phyloP scores from a whole-genome alignment of 1,140 invertebrate genomes.

The Cheumatopsyche charites region DNA sequence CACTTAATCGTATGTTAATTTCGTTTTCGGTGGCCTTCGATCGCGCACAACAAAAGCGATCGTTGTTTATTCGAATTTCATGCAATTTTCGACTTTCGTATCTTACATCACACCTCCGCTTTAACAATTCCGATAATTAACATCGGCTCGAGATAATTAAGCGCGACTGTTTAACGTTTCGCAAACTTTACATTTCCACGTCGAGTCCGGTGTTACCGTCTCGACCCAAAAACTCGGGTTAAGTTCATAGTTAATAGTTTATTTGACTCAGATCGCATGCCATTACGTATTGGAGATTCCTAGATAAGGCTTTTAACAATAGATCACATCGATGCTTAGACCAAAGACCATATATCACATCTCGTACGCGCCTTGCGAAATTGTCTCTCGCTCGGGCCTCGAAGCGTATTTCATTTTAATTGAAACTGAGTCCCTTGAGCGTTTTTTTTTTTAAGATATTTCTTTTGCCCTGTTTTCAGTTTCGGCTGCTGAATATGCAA shows the following conservation, averaged over 20 bases:
- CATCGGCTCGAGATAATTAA: neutral
- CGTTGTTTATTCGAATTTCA: neutral
- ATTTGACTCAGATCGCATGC: slow-evolving; percentile 16
- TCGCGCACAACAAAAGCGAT: too few species aligned
- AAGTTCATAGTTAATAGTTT: slow-evolving; percentile 22
- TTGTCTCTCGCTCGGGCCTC: neutral
- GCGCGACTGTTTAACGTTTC: slow-evolving; percentile 2
- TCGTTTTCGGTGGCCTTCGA: too few species aligned
- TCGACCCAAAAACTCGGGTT: slow-evolving; percentile 31
- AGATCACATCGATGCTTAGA: slow-evolving; percentile 34
- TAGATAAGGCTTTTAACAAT: slow-evolving; percentile 40
- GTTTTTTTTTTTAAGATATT: neutral
- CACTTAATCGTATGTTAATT: too few species aligned
- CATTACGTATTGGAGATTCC: slow-evolving; percentile 38
- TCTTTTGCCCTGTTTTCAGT: neutral
- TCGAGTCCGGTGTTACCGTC: slow-evolving; percentile 6
- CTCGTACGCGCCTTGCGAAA: neutral
- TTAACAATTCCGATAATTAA: slow-evolving; percentile 29
- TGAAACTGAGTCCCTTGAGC: neutral
- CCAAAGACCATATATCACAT: slow-evolving; percentile 20
- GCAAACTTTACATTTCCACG: slow-evolving; percentile 1
- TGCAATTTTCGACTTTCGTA: slow-evolving; percentile 1
- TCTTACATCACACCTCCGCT: slow-evolving; percentile 11
- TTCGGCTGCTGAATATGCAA: slow-evolving; percentile 46
- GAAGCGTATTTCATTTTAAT: neutral